phyloP scores from a whole-genome alignment of 2,797 vertebrate species.

The Ptychadena robeensis region DNA sequence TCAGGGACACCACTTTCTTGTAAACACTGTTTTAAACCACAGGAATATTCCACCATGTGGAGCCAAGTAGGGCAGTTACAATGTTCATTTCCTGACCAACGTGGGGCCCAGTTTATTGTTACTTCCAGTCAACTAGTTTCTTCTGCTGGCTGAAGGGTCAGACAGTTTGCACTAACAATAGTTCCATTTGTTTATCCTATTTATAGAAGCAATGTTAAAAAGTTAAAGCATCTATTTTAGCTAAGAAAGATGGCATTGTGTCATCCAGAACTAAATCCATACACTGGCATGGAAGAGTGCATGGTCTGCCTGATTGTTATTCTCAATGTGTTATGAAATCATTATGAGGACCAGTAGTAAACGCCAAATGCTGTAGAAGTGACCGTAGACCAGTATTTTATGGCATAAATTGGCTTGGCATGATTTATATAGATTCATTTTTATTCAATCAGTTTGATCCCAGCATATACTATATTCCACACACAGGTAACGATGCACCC shows the following conservation, averaged over 20 bases:
- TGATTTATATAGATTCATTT: background rate
- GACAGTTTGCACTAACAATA: constrained; percentile 53
- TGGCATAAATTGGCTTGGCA: background rate
- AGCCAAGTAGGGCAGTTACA: constrained; percentile 48
- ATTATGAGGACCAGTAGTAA: constrained; percentile 29
- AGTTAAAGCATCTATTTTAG: constrained; percentile 2
- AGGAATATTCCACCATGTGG: constrained; percentile 17
- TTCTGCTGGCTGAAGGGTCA: constrained; percentile 42
- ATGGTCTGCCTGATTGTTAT: constrained; percentile 45
- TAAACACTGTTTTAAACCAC: constrained; percentile 47
- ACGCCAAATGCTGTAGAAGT: background rate
- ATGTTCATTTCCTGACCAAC: constrained; percentile 31
- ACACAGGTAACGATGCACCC: too few species aligned
- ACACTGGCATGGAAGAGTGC: background rate
- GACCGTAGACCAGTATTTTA: background rate
- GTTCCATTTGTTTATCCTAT: constrained; percentile 45
- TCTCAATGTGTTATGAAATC: constrained; percentile 46
- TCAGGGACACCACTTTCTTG: constrained; percentile 7
- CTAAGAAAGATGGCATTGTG: constrained; percentile 27
- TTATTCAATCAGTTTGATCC: background rate
- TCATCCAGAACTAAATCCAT: constrained; percentile 9
- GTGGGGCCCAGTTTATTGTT: constrained; percentile 45
- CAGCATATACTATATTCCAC: too few species aligned
- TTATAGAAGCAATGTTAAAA: constrained; percentile 34
- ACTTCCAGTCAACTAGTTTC: constrained; percentile 58